A percentile compares a stretch with the other conserved stretches of the same genome.
Evolutionary conservation across 1,140 invertebrate species (phyloP).

Genomic region (Zaprionus vittiger): DNA sequence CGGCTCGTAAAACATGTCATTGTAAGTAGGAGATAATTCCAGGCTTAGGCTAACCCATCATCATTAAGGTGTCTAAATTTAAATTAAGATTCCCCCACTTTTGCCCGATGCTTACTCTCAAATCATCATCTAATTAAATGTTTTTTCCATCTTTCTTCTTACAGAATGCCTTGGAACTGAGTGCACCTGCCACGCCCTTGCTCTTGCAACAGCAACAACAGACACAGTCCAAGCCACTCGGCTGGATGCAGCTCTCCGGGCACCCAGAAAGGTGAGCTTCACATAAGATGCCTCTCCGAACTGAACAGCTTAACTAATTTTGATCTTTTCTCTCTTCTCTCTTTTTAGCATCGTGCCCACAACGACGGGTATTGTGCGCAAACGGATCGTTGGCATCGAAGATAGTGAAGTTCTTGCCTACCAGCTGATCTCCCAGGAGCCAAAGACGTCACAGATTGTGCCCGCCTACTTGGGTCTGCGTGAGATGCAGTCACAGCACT

Average conservation of each 20-base stretch:
- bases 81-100: neutral
- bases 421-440: slow-evolving; percentile 91
- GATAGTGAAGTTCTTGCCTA: slow-evolving; percentile 93
- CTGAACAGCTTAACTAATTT: slow-evolving; percentile 4
- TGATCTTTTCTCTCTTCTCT: slow-evolving; percentile 10
- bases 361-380: slow-evolving; percentile 97
- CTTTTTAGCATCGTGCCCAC: slow-evolving; percentile 93
- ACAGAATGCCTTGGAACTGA: slow-evolving; percentile 97
- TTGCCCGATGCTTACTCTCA: neutral
- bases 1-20: neutral
- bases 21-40: neutral
- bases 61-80: neutral
- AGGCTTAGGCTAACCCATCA: neutral
- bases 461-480: slow-evolving; percentile 95
- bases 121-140: slow-evolving; percentile 6
- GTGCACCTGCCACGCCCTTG: slow-evolving; percentile 95
- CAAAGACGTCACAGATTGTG: slow-evolving; percentile 90
- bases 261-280: slow-evolving; percentile 89
- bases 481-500: slow-evolving; percentile 93
- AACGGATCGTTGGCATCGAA: slow-evolving; percentile 91
- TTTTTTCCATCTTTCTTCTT: slow-evolving; percentile 81
- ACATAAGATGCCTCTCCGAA: no score
- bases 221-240: slow-evolving; percentile 86
- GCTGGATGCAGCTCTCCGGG: slow-evolving; percentile 97
- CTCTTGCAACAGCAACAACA: slow-evolving; percentile 86